A percentile compares a stretch with the other conserved stretches of the same genome.
These are phyloP conservation scores for Xyrauchen texanus DNA, from an alignment of 2,113 vertebrate species.

Conservation along the genomic window DNA sequence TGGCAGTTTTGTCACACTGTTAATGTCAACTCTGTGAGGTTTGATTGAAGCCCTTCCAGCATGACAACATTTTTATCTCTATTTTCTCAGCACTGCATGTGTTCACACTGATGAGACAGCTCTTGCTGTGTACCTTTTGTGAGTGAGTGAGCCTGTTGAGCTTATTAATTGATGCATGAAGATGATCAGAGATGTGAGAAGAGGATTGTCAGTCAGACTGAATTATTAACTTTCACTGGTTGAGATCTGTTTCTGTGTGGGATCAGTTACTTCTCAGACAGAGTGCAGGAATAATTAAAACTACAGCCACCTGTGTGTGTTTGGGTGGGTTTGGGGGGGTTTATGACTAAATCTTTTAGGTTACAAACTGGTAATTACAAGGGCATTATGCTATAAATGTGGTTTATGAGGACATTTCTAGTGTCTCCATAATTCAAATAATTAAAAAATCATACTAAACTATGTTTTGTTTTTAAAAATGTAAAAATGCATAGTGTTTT, in stretches of 20 bases:
- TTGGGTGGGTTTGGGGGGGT: too few relatives aligned
- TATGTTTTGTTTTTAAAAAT: too few relatives aligned
- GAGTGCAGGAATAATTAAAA: conserved; percentile 28
- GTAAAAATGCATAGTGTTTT: too few relatives aligned
- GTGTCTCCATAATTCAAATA: too few relatives aligned
- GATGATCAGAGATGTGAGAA: conserved; percentile 46
- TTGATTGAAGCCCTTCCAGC: background rate
- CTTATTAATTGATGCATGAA: conserved; percentile 48
- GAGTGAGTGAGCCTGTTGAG: conserved; percentile 18
- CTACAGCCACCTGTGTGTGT: too few relatives aligned
- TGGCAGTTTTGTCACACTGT: background rate
- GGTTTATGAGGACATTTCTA: too few relatives aligned
- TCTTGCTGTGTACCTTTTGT: conserved; percentile 7
- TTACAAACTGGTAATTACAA: too few relatives aligned
- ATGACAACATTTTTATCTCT: conserved; percentile 31
- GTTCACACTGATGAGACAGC: conserved; percentile 11
- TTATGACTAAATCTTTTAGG: too few relatives aligned
- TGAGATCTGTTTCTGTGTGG: conserved; percentile 5
- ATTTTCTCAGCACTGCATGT: conserved; percentile 29
- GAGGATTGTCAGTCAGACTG: conserved; percentile 37
- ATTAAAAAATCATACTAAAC: too few relatives aligned
- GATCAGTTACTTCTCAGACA: conserved; percentile 18
- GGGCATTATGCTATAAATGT: too few relatives aligned
- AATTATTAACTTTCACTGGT: conserved; percentile 41
- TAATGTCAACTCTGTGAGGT: background rate